Conservation (phyloP, 2,113 vertebrate species). For the Mionectes macconnelli region DNA sequence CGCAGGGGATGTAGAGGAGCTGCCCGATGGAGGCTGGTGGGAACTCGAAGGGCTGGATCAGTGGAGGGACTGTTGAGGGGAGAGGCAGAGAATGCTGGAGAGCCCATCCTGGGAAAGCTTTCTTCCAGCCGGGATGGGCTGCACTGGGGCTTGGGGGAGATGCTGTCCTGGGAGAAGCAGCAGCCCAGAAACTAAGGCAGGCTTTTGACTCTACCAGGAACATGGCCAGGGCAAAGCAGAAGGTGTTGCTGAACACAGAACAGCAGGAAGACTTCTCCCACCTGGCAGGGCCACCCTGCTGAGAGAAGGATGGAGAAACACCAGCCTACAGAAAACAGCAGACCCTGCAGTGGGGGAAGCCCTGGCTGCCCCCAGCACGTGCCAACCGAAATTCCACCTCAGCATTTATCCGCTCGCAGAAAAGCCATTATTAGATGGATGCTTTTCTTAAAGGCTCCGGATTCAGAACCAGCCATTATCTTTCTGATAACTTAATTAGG, state of each 20-base stretch:
- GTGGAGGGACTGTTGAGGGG: slow-evolving; percentile 84
- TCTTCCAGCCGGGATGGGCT: background rate
- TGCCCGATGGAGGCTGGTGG: slow-evolving; percentile 96
- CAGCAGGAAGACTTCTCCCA: background rate
- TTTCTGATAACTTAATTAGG: slow-evolving; percentile 76
- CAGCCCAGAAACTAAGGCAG: background rate
- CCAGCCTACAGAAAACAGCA: background rate
- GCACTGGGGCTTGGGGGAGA: accelerated
- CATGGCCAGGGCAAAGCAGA: background rate
- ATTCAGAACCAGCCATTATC: slow-evolving; percentile 67
- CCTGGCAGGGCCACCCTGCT: background rate
- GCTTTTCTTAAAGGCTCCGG: slow-evolving; percentile 54
- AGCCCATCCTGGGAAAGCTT: background rate
- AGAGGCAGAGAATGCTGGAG: background rate
- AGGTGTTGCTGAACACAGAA: background rate
- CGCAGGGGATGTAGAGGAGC: slow-evolving; percentile 97
- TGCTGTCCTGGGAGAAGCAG: background rate
- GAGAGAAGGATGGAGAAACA: accelerated
- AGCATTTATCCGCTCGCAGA: background rate
- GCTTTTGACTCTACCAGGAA: background rate
- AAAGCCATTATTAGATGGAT: background rate
- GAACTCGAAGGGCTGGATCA: slow-evolving; percentile 99
- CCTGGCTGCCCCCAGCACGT: accelerated
- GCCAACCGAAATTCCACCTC: background rate
- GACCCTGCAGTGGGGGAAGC: background rate